Percentiles rank a stretch among this genome's conserved stretches.
Evolutionary conservation across 2,888 invertebrate genomes (phyloP).

Genomic region (Plebejus anna): DNA sequence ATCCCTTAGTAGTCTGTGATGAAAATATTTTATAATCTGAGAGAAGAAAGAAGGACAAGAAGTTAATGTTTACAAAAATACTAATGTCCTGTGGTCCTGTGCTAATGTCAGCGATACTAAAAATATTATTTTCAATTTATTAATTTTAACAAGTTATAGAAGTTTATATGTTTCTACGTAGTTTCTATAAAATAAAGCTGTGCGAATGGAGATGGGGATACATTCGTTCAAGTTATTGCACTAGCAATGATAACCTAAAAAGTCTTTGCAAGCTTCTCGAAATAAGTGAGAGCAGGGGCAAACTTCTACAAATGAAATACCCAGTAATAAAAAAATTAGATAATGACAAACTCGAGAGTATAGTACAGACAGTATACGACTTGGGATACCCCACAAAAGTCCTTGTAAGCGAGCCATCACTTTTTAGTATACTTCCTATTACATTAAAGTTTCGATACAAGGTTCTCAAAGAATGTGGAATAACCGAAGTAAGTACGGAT

Average conservation of each 20-base stretch:
- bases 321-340: conserved; percentile 57
- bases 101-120: background rate
- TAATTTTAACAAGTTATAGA: background rate
- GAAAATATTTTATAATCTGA: background rate
- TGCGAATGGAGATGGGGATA: conserved; percentile 30
- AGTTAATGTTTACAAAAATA: background rate
- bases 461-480: conserved; percentile 68
- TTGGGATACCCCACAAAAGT: conserved; percentile 53
- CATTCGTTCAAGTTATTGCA: conserved; percentile 30
- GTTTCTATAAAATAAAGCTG: conserved; percentile 33
- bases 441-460: conserved; percentile 60
- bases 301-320: conserved; percentile 57
- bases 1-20: background rate
- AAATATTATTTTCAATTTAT: background rate
- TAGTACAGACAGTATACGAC: conserved; percentile 51
- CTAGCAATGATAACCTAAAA: conserved; percentile 37
- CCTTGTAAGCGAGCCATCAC: conserved; percentile 52
- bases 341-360: conserved; percentile 45
- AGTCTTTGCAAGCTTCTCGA: conserved; percentile 54
- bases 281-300: conserved; percentile 53
- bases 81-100: too few species aligned
- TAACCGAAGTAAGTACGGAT: conserved; percentile 47
- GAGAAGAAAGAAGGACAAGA: background rate
- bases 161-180: conserved; percentile 36
- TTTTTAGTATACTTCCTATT: conserved; percentile 61